A percentile compares a stretch with the other conserved stretches of the same genome.
These are phyloP conservation scores for Crotalus adamanteus DNA, from an alignment of 2,797 vertebrate genomes.

Conservation along the genomic window DNA sequence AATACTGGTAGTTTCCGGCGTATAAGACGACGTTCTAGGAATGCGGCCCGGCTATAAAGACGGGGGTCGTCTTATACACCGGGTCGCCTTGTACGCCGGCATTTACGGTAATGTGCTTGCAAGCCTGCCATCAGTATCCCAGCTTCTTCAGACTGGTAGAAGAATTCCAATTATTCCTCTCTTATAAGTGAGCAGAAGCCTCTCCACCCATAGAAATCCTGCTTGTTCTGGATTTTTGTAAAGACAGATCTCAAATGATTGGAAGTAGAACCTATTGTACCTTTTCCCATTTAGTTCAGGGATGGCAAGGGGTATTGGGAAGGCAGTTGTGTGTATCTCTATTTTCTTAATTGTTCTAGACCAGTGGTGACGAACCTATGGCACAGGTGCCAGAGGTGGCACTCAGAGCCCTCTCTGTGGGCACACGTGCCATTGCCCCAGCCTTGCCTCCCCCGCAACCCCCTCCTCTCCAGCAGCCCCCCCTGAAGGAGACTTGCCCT, in stretches of 20 bases:
- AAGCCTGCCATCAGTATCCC: not conserved
- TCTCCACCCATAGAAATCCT: not conserved
- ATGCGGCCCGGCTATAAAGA: too few relatives aligned
- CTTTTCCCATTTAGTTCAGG: not conserved
- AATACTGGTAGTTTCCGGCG: too few relatives aligned
- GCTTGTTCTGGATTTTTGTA: not conserved
- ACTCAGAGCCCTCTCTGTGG: too few relatives aligned
- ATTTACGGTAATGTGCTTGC: not conserved
- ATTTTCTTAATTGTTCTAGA: not conserved
- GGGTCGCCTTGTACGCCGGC: too few relatives aligned
- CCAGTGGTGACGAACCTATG: too few relatives aligned
- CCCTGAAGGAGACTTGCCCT: too few relatives aligned
- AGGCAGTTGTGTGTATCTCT: not conserved
- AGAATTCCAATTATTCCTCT: not conserved
- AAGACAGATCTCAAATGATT: not conserved
- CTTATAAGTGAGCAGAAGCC: not conserved
- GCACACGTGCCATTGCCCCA: too few relatives aligned
- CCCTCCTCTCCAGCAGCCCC: too few relatives aligned
- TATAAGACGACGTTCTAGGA: too few relatives aligned
- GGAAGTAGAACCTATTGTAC: not conserved
- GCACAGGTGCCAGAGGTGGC: too few relatives aligned
- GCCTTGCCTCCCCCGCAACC: too few relatives aligned
- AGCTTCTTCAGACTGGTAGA: not conserved
- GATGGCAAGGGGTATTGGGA: not conserved
- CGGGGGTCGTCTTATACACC: too few relatives aligned